phyloP scores from a whole-genome alignment of 2,888 invertebrate species.

The Cenopis cana region DNA sequence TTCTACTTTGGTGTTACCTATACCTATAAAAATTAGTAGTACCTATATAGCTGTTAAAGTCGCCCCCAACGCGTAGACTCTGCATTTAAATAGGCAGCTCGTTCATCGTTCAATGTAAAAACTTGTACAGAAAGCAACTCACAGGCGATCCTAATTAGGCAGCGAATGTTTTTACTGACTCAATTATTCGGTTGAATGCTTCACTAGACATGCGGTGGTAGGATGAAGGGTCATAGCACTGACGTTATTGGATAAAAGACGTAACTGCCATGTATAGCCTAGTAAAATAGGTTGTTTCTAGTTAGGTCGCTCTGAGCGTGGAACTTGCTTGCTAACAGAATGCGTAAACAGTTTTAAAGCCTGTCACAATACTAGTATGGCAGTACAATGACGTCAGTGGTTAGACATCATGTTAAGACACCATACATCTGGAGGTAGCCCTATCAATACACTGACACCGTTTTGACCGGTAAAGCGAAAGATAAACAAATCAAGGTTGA shows the following conservation, averaged over 20 bases:
- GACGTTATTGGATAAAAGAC: neutral
- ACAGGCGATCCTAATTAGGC: constrained; percentile 30
- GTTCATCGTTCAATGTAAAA: constrained; percentile 18
- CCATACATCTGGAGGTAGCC: neutral
- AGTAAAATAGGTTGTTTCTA: neutral
- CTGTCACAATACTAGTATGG: neutral
- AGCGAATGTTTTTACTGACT: constrained; percentile 29
- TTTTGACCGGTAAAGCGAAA: too few relatives aligned
- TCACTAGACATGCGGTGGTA: constrained; percentile 29
- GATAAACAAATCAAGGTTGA: too few relatives aligned
- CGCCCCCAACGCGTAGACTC: too few relatives aligned
- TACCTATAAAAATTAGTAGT: too few relatives aligned
- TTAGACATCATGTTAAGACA: neutral
- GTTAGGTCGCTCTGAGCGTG: neutral
- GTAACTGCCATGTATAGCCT: neutral
- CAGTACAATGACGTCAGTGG: neutral
- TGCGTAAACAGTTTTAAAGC: constrained; percentile 28
- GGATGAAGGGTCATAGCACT: constrained; percentile 16
- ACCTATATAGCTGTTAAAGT: too few relatives aligned
- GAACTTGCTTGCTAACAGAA: constrained; percentile 14
- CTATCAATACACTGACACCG: too few relatives aligned
- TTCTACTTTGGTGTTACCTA: too few relatives aligned
- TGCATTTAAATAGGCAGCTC: constrained; percentile 6
- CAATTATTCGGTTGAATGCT: constrained; percentile 33
- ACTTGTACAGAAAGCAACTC: constrained; percentile 3